phyloP scores from a whole-genome alignment of 2,888 invertebrate genomes.

The Sericinus montela region DNA sequence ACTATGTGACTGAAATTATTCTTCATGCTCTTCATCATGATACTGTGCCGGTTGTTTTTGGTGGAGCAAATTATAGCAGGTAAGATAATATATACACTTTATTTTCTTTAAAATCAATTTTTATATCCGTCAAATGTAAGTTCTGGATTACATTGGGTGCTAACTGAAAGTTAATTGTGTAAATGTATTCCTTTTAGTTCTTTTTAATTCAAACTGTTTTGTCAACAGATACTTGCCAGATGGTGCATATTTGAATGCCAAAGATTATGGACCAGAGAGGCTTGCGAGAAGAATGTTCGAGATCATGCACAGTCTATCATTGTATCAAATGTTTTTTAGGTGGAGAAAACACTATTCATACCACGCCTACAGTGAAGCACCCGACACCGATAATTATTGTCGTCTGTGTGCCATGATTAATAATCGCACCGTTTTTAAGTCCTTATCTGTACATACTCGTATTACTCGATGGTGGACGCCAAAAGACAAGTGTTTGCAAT shows the following conservation, averaged over 20 bases:
- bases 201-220: background rate
- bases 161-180: too few relatives aligned
- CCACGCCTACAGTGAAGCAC: conserved; percentile 35
- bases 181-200: too few relatives aligned
- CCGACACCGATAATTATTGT: conserved; percentile 51
- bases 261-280: conserved; percentile 34
- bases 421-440: conserved; percentile 31
- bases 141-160: too few relatives aligned
- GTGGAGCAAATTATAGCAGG: conserved; percentile 81
- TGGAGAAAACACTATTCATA: conserved; percentile 52
- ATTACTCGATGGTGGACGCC: conserved; percentile 48
- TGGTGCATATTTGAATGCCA: conserved; percentile 49
- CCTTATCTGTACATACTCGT: conserved; percentile 29
- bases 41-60: conserved; percentile 83
- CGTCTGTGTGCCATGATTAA: conserved; percentile 48
- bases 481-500: background rate
- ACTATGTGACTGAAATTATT: conserved; percentile 62
- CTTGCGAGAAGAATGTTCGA: conserved; percentile 43
- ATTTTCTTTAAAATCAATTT: background rate
- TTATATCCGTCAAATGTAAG: too few relatives aligned
- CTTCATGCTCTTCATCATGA: conserved; percentile 72
- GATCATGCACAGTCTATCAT: conserved; percentile 34
- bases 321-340: conserved; percentile 45
- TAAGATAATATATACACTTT: conserved; percentile 22
- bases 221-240: conserved; percentile 51